A percentile compares a stretch with the other conserved stretches of the same genome.
Evolutionary conservation across 1,140 invertebrate species (phyloP).

Genomic region (Araneus ventricosus): DNA sequence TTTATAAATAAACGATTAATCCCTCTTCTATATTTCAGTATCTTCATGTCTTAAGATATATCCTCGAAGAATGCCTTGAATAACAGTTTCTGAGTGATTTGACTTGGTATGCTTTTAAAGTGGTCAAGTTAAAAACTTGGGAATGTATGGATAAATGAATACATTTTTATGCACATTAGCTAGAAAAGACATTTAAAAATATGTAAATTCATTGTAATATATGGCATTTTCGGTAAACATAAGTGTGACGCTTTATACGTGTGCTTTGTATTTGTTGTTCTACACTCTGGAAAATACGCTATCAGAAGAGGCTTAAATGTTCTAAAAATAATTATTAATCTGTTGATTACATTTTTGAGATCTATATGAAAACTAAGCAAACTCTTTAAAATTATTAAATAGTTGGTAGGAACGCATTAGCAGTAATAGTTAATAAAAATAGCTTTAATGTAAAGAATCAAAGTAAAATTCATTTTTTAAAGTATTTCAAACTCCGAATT

Average conservation of each 20-base stretch:
- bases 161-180: constrained; percentile 32
- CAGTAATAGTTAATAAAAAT: too few species aligned
- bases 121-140: neutral
- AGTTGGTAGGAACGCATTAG: neutral
- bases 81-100: neutral
- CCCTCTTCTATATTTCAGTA: too few species aligned
- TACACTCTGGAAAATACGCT: neutral
- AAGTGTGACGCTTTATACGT: constrained; percentile 23
- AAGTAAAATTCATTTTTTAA: too few species aligned
- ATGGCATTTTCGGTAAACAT: constrained; percentile 25
- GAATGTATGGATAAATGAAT: neutral
- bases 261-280: constrained; percentile 33
- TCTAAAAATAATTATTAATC: neutral
- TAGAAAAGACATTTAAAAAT: neutral
- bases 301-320: neutral
- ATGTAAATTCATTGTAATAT: constrained; percentile 50
- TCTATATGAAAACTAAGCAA: neutral
- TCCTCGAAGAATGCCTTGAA: too few species aligned
- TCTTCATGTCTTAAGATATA: too few species aligned
- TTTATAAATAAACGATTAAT: neutral
- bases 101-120: neutral
- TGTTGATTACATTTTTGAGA: neutral
- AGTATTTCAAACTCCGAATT: too few species aligned
- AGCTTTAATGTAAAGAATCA: too few species aligned
- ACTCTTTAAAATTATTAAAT: neutral